Conservation (phyloP, 2,888 invertebrate species). For the Trichogramma evanescens region DNA sequence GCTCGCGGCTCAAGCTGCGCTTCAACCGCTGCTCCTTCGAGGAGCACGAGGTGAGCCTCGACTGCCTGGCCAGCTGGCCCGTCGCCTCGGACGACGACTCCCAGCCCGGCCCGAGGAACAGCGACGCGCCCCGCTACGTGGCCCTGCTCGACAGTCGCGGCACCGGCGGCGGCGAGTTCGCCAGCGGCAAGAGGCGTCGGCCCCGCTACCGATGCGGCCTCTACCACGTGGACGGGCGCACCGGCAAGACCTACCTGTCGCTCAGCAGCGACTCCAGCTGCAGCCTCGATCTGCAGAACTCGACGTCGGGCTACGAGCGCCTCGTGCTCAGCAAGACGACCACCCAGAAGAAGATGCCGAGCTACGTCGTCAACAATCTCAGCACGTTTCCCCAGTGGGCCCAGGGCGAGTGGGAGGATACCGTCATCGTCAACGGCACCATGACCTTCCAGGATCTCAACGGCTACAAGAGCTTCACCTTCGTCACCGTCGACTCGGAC, state of each 20-base stretch:
- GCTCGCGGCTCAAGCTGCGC: constrained; percentile 53
- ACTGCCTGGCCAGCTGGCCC: constrained; percentile 60
- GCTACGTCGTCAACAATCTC: constrained; percentile 39
- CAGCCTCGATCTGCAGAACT: constrained; percentile 50
- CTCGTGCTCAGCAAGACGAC: constrained; percentile 48
- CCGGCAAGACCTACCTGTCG: constrained; percentile 54
- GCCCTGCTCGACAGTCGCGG: constrained; percentile 53
- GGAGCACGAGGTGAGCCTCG: constrained; percentile 53
- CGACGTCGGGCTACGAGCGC: constrained; percentile 55
- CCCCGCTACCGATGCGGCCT: constrained; percentile 57
- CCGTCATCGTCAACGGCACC: constrained; percentile 46
- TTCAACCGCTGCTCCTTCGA: constrained; percentile 55
- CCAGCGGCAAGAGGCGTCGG: constrained; percentile 31
- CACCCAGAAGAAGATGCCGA: constrained; percentile 41
- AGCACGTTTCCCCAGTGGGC: constrained; percentile 57
- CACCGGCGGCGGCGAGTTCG: constrained; percentile 5
- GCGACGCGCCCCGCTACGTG: constrained; percentile 53
- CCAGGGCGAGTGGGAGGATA: constrained; percentile 58
- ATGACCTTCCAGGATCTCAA: constrained; percentile 48
- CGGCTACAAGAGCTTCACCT: constrained; percentile 48
- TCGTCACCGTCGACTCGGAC: constrained; percentile 46
- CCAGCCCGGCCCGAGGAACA: constrained; percentile 32
- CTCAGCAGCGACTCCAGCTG: constrained; percentile 62
- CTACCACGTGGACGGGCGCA: constrained; percentile 49
- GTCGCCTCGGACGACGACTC: neutral